A percentile compares a stretch with the other conserved stretches of the same genome.
phyloP scores from a whole-genome alignment of 2,797 vertebrate genomes.

The Salarias fasciatus region DNA sequence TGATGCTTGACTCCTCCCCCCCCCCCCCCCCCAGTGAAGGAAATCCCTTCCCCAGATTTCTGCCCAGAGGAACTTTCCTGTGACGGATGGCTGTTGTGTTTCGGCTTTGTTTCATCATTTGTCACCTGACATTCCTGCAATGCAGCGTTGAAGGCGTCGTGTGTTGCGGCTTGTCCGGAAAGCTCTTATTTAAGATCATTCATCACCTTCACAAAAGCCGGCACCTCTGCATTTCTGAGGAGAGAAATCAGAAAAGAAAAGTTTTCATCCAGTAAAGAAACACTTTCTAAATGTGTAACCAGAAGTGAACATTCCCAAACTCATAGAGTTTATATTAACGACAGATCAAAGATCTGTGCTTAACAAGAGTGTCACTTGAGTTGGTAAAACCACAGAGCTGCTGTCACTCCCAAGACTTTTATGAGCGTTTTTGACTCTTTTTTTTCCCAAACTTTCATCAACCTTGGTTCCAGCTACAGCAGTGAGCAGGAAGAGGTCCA shows the following conservation, averaged over 20 bases:
- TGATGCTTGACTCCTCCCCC: slow-evolving; percentile 36
- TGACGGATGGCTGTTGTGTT: slow-evolving; percentile 54
- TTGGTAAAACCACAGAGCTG: background rate
- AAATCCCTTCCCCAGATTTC: slow-evolving; percentile 54
- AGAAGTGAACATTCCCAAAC: too few relatives aligned
- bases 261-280: background rate
- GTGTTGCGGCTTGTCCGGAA: slow-evolving; percentile 54
- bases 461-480: background rate
- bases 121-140: slow-evolving; percentile 41
- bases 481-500: background rate
- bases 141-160: slow-evolving; percentile 19
- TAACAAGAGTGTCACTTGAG: background rate
- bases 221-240: background rate
- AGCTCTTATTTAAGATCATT: slow-evolving; percentile 15
- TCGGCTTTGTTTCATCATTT: slow-evolving; percentile 47
- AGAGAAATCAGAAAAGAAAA: background rate
- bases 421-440: background rate
- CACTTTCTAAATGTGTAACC: background rate
- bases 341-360: background rate
- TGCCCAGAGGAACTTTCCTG: slow-evolving; percentile 30
- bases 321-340: background rate
- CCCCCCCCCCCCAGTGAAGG: slow-evolving; percentile 44
- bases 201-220: slow-evolving; percentile 25
- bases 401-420: too few relatives aligned
- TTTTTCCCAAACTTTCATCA: background rate